Evolutionary conservation across 2,888 invertebrate genomes (phyloP).

Genomic region (Pterobdella sp.): DNA sequence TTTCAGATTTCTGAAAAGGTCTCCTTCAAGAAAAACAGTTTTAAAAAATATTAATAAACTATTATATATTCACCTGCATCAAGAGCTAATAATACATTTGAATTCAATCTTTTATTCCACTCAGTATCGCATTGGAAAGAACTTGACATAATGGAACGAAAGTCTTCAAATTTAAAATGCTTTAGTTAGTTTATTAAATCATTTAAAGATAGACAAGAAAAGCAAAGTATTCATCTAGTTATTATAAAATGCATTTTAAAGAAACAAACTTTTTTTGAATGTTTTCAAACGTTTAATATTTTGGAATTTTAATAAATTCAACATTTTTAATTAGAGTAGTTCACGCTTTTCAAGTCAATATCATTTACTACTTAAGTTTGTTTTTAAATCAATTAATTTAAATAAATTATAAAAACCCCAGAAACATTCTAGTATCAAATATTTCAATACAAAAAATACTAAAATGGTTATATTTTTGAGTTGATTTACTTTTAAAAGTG

Average conservation of each 20-base stretch:
- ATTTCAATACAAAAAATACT: no score
- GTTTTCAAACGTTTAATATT: background rate
- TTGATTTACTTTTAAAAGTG: no score
- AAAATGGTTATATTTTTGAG: no score
- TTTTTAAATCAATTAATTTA: background rate
- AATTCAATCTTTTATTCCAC: background rate
- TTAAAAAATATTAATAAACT: background rate
- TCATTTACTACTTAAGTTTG: background rate
- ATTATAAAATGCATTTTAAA: background rate
- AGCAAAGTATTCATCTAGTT: background rate
- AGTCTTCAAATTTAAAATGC: background rate
- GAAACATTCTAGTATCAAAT: no score
- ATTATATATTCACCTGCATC: background rate
- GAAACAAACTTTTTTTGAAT: background rate
- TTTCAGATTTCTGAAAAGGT: constrained; percentile 65
- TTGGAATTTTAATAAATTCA: background rate
- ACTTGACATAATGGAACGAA: background rate
- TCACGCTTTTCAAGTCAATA: background rate
- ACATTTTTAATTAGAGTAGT: background rate
- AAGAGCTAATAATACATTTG: background rate
- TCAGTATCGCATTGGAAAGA: background rate
- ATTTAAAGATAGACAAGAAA: background rate
- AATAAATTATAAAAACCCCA: background rate
- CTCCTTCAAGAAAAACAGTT: constrained; percentile 51
- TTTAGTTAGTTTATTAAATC: no score